Conservation (phyloP, 2,113 vertebrate genomes). For the Poecile atricapillus region DNA sequence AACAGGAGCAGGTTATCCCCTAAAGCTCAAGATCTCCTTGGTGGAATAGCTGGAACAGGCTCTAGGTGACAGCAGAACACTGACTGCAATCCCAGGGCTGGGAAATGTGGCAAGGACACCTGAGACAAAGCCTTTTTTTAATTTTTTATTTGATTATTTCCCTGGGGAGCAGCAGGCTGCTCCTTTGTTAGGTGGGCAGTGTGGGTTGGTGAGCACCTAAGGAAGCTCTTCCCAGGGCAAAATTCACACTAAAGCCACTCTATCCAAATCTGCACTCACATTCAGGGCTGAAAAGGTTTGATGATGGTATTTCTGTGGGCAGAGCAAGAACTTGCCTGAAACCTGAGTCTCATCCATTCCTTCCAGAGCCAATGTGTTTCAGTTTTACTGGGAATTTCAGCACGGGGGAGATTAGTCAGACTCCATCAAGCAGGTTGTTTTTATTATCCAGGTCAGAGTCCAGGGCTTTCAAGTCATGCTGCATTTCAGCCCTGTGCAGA, state of each 20-base stretch:
- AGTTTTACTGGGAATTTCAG: constrained; percentile 21
- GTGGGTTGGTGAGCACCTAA: background rate
- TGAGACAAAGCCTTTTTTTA: background rate
- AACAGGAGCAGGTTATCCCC: background rate
- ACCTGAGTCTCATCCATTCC: background rate
- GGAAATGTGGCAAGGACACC: background rate
- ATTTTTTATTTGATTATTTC: background rate
- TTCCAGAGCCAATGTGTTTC: constrained; percentile 28
- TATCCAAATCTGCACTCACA: background rate
- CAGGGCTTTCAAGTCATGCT: background rate
- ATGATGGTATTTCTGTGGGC: background rate
- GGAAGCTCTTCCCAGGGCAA: background rate
- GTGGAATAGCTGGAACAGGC: background rate
- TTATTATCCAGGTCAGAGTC: constrained; percentile 44
- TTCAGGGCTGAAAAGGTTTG: background rate
- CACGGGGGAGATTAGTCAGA: background rate
- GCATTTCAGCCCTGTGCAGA: background rate
- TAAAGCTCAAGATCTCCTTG: background rate
- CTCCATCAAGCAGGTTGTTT: constrained; percentile 15
- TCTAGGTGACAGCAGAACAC: background rate
- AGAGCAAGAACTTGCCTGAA: constrained; percentile 9
- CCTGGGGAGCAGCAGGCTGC: background rate
- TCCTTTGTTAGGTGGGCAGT: background rate
- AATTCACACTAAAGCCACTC: background rate
- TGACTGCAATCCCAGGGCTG: background rate